phyloP scores from a whole-genome alignment of 2,888 invertebrate genomes.

The Eupithecia subumbrata region DNA sequence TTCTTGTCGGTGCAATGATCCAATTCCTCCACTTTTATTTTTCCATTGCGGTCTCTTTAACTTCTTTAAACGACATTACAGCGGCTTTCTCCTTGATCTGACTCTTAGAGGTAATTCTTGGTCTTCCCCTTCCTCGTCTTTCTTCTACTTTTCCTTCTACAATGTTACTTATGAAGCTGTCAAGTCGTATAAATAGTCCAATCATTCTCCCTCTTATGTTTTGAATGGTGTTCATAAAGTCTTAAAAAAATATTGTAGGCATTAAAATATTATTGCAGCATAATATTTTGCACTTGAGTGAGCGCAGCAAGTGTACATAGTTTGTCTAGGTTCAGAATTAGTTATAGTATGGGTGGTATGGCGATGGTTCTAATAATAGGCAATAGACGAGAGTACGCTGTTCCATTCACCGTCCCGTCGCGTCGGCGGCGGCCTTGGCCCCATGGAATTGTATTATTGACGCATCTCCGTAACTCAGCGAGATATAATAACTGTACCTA shows the following conservation, averaged over 20 bases:
- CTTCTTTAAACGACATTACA: too few species aligned
- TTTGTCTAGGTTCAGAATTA: slow-evolving; percentile 20
- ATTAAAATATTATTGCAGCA: slow-evolving; percentile 15
- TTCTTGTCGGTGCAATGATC: too few species aligned
- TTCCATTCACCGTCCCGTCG: slow-evolving; percentile 68
- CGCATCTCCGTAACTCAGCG: slow-evolving; percentile 54
- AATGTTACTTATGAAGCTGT: too few species aligned
- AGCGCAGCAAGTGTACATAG: slow-evolving; percentile 6
- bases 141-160: too few species aligned
- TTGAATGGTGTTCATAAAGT: too few species aligned
- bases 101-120: too few species aligned
- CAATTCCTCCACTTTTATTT: too few species aligned
- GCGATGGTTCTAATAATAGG: slow-evolving; percentile 71
- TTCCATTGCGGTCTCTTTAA: too few species aligned
- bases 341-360: slow-evolving; percentile 49
- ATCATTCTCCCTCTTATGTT: too few species aligned
- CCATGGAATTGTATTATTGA: slow-evolving; percentile 68
- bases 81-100: too few species aligned
- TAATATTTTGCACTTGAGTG: slow-evolving; percentile 10
- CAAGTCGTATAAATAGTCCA: too few species aligned
- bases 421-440: slow-evolving; percentile 70
- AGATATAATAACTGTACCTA: slow-evolving; percentile 45
- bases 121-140: too few species aligned
- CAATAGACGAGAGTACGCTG: slow-evolving; percentile 67
- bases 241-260: not conserved